Evolutionary conservation across 2,797 vertebrate genomes (phyloP), one percentile per base, ranked within the genome.

Genomic region (Amphiprion clarkii): DNA sequence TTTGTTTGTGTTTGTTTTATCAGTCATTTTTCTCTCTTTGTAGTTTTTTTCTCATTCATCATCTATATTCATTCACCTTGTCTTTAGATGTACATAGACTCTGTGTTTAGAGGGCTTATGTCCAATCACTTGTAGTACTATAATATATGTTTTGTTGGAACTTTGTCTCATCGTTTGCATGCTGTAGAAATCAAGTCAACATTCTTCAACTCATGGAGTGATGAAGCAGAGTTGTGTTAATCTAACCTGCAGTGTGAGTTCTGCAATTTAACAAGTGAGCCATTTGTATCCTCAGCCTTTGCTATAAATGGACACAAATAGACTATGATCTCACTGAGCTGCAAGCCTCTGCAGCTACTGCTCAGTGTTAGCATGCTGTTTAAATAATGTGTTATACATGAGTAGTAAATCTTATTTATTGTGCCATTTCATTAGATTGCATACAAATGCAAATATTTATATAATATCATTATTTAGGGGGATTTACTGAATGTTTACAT

Each of bases 61-160:
- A 86, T 88, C 75, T 81, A 55, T 85, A 73, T 71, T 71, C 91
- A 89, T 89, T 88, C 78, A 81, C 74, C 67, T 19, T 78, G 33
- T 83, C 71, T 81, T 70, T 74, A 70, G 40, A 81, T 59, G 80
- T 62, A 39, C 19, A 54, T 70, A 67, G 49, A 36, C n/a, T 56
- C 14, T 76, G 17, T 80, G 70, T 83, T 33, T 78, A 85, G 71
- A 78, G 42, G 62, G 67, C 54, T 39, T 21, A n/a, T 23, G 70
- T 44, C 57, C 57, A 19, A 39, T 81, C 71, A 83, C 56, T 13
- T 76, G 31, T 66, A 51, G 54, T 72, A 19, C n/a, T 44, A 39
- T 44, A 61, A 8, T 14, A 19, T 62, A 61, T 84, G 67, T 83
- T 71, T 59, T 80, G 80, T 87, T 79, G 64, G 29, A 72, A 48